phyloP scores from a whole-genome alignment of 2,888 invertebrate species.

The Lymantria monacha region DNA sequence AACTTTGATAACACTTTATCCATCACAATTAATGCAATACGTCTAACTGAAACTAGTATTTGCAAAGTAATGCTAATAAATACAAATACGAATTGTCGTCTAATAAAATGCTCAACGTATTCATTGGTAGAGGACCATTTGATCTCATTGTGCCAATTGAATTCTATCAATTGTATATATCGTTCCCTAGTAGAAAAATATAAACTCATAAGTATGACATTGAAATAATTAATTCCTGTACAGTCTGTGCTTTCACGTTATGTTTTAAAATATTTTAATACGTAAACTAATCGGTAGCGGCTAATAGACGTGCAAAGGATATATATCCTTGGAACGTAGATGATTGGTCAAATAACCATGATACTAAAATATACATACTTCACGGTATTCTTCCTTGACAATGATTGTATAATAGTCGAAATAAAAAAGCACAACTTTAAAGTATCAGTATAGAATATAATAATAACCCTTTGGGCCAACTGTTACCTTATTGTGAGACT shows the following conservation, averaged over 20 bases:
- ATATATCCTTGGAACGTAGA: too few species aligned
- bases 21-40: slow-evolving; percentile 18
- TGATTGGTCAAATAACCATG: too few species aligned
- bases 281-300: too few species aligned
- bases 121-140: slow-evolving; percentile 42
- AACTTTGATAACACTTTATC: slow-evolving; percentile 12
- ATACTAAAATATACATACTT: too few species aligned
- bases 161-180: slow-evolving; percentile 30
- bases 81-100: slow-evolving; percentile 19
- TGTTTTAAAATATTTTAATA: too few species aligned
- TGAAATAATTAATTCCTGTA: background rate
- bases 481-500: too few species aligned
- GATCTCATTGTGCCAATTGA: slow-evolving; percentile 57
- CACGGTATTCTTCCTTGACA: too few species aligned
- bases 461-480: too few species aligned
- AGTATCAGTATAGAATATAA: too few species aligned
- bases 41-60: slow-evolving; percentile 19
- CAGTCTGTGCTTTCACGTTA: background rate
- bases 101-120: slow-evolving; percentile 25
- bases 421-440: too few species aligned
- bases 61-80: slow-evolving; percentile 25
- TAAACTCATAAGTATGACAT: background rate
- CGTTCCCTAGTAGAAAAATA: background rate
- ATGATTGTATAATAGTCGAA: too few species aligned
- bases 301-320: too few species aligned